Conservation (phyloP, 2,113 vertebrate species). For the Ciconia stormi region DNA sequence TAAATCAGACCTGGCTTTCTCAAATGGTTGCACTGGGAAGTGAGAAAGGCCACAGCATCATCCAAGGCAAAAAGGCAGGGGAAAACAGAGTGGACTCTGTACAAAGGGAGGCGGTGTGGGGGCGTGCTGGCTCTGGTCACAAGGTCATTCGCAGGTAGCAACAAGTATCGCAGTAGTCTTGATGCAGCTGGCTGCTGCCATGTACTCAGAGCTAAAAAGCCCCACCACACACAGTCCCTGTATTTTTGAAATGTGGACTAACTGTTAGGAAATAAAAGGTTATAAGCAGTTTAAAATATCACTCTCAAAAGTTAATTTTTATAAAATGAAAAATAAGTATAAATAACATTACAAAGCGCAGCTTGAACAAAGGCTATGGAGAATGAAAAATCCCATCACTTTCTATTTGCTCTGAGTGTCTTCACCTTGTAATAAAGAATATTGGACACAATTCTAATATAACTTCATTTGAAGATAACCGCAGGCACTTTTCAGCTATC, state of each 20-base stretch:
- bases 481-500: conserved; percentile 44
- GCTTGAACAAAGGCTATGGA: not conserved
- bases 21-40: not conserved
- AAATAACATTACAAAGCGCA: conserved; percentile 17
- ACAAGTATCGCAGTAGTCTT: not conserved
- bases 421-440: conserved; percentile 58
- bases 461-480: conserved; percentile 71
- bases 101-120: not conserved
- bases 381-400: not conserved
- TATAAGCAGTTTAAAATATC: not conserved
- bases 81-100: not conserved
- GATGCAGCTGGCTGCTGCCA: not conserved
- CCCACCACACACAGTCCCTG: not conserved
- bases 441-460: conserved; percentile 67
- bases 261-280: not conserved
- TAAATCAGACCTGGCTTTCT: not conserved
- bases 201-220: not conserved
- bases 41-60: not conserved
- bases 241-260: not conserved
- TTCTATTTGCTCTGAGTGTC: conserved; percentile 47
- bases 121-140: not conserved
- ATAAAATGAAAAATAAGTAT: not conserved
- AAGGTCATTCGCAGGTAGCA: not conserved
- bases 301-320: not conserved
- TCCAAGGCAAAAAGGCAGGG: not conserved